Evolutionary conservation across 1,140 invertebrate genomes (phyloP), one percentile per base, ranked within the genome.

Genomic region (Heliconius hewitsoni): DNA sequence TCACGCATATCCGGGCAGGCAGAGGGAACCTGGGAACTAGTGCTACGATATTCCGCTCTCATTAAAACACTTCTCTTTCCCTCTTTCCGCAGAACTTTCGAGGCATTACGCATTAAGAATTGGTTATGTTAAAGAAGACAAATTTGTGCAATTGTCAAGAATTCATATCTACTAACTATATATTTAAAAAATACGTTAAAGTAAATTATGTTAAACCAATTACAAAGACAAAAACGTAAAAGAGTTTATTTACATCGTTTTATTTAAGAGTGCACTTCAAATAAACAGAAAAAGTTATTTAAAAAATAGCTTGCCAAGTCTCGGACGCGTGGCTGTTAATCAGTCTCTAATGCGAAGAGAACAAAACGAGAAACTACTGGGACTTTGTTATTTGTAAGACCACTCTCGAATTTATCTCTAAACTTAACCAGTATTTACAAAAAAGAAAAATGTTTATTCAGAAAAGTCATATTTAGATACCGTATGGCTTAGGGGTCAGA

Each of bases 281-380:
- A 57, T n/a, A 57, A 57, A 57, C 55, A 57, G n/a, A 57, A 57
- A n/a, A 57, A 57, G 27, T n/a, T 57, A 34, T 30, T 30, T 77
- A 71, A 77, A 76, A 77, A 77, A 77, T 71, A n/a, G 76, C 70
- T 72, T 39, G 76, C 70, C 76, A 77, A 77, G 70, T 71, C 60
- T 71, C 46, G 39, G 19, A 55, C 70, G 76, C 46, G 70, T 77
- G 66, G 76, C 23, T 77, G 50, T 77, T 77, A 77, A 77, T 77
- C 76, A 77, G 76, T 77, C 70, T 77, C 76, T 71, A 71, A 77
- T 77, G 76, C 76, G 42, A 30, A 66, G 60, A 30, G 76, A 70
- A 70, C 46, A 46, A 77, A 77, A 72, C 66, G 70, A 72, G 66
- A 39, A 76, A 76, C 74, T 71, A 66, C 50, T 70, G 23, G 46